Conservation (phyloP, 1,140 invertebrate species). For the Bombus confusus region DNA sequence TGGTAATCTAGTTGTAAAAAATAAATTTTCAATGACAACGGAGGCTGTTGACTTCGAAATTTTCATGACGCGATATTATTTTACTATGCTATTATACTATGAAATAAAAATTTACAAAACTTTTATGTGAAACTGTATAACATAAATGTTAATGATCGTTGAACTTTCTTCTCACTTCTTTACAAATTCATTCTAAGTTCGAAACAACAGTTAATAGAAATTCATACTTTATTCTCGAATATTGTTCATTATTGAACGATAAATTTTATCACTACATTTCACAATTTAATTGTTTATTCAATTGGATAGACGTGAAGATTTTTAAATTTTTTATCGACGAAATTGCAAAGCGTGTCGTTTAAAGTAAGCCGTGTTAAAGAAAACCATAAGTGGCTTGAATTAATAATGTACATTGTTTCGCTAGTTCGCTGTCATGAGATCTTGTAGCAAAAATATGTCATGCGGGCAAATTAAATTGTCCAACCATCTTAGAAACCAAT, state of each 20-base stretch:
- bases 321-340: background rate
- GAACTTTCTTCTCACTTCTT: background rate
- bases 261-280: background rate
- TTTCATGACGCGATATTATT: background rate
- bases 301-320: background rate
- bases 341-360: background rate
- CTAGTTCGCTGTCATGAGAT: background rate
- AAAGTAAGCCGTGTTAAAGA: background rate
- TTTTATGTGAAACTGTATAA: background rate
- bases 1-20: no score
- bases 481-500: background rate
- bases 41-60: background rate
- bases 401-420: background rate
- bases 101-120: slow-evolving; percentile 20
- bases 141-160: slow-evolving; percentile 14
- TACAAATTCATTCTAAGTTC: background rate
- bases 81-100: background rate
- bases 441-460: background rate
- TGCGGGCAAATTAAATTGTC: background rate
- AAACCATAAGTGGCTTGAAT: background rate
- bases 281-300: no score
- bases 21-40: no score
- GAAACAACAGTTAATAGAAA: background rate
- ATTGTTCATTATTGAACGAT: background rate
- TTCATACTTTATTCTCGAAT: background rate